These are phyloP conservation scores for Hyles lineata DNA, from an alignment of 2,888 invertebrate genomes.

Conservation along the genomic window DNA sequence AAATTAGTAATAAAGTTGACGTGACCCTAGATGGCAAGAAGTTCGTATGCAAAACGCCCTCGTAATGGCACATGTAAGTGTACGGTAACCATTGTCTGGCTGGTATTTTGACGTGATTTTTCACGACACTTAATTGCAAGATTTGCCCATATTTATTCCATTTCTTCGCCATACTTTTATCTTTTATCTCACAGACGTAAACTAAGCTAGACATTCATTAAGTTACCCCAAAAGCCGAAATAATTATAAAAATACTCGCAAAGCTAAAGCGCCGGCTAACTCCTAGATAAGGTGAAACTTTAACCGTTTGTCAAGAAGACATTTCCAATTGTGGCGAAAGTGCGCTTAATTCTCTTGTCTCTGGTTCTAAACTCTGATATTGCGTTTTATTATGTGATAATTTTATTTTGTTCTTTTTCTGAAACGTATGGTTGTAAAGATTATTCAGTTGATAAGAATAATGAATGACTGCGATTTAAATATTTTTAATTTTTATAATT, in stretches of 20 bases:
- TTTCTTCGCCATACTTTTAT: background rate
- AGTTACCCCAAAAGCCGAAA: slow-evolving; percentile 41
- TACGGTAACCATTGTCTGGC: too few species aligned
- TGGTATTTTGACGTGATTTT: too few species aligned
- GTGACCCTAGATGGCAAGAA: too few species aligned
- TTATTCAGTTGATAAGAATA: background rate
- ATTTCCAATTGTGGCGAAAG: slow-evolving; percentile 48
- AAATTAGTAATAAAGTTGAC: too few species aligned
- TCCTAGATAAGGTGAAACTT: slow-evolving; percentile 55
- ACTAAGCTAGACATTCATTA: slow-evolving; percentile 16
- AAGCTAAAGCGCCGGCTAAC: slow-evolving; percentile 35
- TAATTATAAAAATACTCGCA: slow-evolving; percentile 54
- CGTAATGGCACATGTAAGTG: too few species aligned
- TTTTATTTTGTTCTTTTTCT: background rate
- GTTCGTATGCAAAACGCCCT: too few species aligned
- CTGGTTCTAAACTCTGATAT: slow-evolving; percentile 34
- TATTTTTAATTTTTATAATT: too few species aligned
- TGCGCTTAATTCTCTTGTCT: slow-evolving; percentile 45
- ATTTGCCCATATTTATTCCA: too few species aligned
- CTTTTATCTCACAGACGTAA: slow-evolving; percentile 20
- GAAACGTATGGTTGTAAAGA: background rate
- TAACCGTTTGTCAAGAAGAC: slow-evolving; percentile 52
- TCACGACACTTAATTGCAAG: too few species aligned
- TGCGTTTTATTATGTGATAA: slow-evolving; percentile 26
- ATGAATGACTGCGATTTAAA: too few species aligned